phyloP scores from a whole-genome alignment of 2,888 invertebrate species.

The Caenorhabditis sp. region DNA sequence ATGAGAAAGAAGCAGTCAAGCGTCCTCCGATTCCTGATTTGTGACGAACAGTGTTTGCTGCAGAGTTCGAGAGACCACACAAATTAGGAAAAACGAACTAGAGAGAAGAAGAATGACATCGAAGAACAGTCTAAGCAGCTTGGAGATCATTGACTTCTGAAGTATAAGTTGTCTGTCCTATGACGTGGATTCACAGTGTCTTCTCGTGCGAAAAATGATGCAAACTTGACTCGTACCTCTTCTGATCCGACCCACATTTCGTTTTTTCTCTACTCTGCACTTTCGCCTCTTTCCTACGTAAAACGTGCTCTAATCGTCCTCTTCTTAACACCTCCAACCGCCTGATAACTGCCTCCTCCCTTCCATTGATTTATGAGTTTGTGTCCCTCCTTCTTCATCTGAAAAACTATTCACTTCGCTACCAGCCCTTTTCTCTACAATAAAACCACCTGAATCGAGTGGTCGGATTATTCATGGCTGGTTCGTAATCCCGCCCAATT shows the following conservation, averaged over 20 bases:
- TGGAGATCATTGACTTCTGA: too few relatives aligned
- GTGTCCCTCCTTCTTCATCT: neutral
- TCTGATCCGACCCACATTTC: too few relatives aligned
- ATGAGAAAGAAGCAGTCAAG: too few relatives aligned
- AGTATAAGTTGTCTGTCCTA: too few relatives aligned
- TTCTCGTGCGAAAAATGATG: conserved; percentile 1
- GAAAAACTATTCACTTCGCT: neutral
- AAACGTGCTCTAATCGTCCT: conserved; percentile 24
- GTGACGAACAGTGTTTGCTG: too few relatives aligned
- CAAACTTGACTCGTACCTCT: neutral
- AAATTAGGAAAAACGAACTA: too few relatives aligned
- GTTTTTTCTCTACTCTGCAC: neutral
- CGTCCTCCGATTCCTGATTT: too few relatives aligned
- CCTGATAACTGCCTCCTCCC: conserved; percentile 8
- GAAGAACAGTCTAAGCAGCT: too few relatives aligned
- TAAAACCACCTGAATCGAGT: neutral
- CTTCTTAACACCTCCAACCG: conserved; percentile 27
- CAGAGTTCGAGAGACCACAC: too few relatives aligned
- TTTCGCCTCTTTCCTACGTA: conserved; percentile 11
- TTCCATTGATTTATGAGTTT: conserved; percentile 42
- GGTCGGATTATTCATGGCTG: conserved; percentile 20
- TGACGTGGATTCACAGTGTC: too few relatives aligned
- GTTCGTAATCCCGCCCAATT: conserved; percentile 47
- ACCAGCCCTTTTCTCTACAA: neutral
- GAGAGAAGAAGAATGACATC: too few relatives aligned